phyloP scores from a whole-genome alignment of 2,113 vertebrate species.

The Nothoprocta pentlandii region DNA sequence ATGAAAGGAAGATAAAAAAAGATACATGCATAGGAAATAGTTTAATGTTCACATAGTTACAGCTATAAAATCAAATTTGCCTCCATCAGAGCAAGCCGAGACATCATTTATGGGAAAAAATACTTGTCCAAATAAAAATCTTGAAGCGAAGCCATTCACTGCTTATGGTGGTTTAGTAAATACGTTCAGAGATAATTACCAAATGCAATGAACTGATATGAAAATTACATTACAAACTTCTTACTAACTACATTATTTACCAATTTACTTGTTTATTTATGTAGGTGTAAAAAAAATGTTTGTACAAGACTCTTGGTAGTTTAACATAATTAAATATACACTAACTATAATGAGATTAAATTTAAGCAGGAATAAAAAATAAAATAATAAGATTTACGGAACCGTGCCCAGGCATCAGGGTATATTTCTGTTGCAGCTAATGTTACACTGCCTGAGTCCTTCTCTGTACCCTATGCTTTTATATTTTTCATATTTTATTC shows the following conservation, averaged over 20 bases:
- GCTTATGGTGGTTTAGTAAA: background rate
- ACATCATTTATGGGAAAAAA: background rate
- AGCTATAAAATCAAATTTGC: background rate
- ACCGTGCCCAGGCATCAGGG: background rate
- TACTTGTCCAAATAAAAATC: background rate
- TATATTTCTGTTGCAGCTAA: background rate
- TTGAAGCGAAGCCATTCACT: background rate
- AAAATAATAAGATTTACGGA: background rate
- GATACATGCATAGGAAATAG: background rate
- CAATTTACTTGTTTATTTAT: background rate
- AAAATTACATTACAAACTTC: background rate
- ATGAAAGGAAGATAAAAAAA: background rate
- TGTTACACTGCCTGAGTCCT: background rate
- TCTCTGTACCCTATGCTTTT: background rate
- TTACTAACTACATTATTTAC: background rate
- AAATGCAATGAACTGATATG: background rate
- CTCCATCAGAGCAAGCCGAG: background rate
- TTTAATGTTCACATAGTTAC: background rate
- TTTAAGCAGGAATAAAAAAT: conserved; percentile 8
- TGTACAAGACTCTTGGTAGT: background rate
- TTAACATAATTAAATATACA: conserved; percentile 28
- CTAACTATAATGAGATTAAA: conserved; percentile 43
- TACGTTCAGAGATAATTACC: background rate
- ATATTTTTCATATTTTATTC: background rate
- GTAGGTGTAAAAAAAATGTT: background rate